phyloP scores from a whole-genome alignment of 2,113 vertebrate species.

The Crotalus viridis region DNA sequence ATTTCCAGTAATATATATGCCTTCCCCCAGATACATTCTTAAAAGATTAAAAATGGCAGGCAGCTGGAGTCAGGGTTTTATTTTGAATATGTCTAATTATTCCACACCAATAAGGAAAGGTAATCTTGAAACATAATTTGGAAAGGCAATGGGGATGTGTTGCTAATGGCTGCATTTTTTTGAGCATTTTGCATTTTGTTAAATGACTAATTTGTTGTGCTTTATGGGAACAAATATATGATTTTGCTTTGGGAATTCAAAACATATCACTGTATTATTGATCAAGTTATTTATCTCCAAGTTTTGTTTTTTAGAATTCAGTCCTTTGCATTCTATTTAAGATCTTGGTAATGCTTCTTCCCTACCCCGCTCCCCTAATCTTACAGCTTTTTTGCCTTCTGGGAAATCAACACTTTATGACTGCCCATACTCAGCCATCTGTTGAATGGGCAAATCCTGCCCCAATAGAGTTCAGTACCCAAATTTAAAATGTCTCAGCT shows the following conservation, averaged over 20 bases:
- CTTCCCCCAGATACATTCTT: neutral
- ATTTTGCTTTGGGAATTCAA: neutral
- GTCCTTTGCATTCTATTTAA: neutral
- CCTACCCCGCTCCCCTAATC: neutral
- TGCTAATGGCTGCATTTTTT: neutral
- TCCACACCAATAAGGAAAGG: neutral
- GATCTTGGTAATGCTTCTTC: neutral
- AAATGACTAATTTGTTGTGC: neutral
- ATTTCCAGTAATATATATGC: neutral
- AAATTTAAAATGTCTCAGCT: neutral
- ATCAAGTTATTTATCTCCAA: neutral
- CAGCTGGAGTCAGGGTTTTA: neutral
- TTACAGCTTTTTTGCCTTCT: neutral
- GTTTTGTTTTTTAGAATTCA: neutral
- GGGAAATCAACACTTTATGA: neutral
- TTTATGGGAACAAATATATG: neutral
- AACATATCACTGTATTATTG: neutral
- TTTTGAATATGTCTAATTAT: neutral
- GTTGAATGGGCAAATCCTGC: neutral
- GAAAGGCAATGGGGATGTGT: neutral
- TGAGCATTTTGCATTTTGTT: neutral
- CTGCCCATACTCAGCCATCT: neutral
- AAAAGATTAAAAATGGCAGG: neutral
- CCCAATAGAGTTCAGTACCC: neutral
- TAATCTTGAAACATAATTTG: neutral